Evolutionary conservation across 2,113 vertebrate genomes (phyloP), one percentile per base, ranked within the genome.

Genomic region (Chionomys nivalis): DNA sequence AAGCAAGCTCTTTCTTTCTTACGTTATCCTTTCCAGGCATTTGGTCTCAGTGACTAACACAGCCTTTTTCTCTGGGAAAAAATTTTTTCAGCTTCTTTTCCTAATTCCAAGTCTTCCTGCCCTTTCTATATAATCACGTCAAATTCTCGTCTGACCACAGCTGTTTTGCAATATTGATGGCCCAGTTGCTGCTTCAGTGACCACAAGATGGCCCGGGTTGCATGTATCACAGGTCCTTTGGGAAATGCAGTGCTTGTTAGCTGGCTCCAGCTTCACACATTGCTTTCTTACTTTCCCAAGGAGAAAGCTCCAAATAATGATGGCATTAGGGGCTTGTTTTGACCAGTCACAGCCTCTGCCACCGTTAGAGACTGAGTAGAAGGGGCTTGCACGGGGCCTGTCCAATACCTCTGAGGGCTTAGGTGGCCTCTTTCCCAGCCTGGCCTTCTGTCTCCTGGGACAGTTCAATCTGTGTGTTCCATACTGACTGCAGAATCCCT

Each of bases 131-230:
- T n/a, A 87, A 82, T 44, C 24, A 42, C 12, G 66, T 93, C 68
- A 28, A 26, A 55, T 78, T 88, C 68, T 44, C 36, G 49, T 17
- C 79, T 52, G 12, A 28, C 26, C 49, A 72, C 58, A 82, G 7
- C 39, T 65, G 44, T 76, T 78, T 55, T 72, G 72, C 63, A 75
- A 21, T 17, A 33, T 4, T 65, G 66, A n/a, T 86, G 33, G 79
- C 68, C 87, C 19, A 14, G 7, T 3, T 19, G 68, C 44, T 78
- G 24, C 39, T 36, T 70, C 83, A 88, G 36, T 4, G 14, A n/a
- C 63, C 24, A 14, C 1, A n/a, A 63, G 70, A n/a, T 7, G 39
- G 33, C 66, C 3, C 0, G 9, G 4, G n/a, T 36, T 66, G 3
- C n/a, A 4, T 1, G 9, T 76, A 6, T 65, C 31, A 3, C 10